Evolutionary conservation across 1,140 invertebrate genomes (phyloP).

Genomic region (Pissodes strobi): DNA sequence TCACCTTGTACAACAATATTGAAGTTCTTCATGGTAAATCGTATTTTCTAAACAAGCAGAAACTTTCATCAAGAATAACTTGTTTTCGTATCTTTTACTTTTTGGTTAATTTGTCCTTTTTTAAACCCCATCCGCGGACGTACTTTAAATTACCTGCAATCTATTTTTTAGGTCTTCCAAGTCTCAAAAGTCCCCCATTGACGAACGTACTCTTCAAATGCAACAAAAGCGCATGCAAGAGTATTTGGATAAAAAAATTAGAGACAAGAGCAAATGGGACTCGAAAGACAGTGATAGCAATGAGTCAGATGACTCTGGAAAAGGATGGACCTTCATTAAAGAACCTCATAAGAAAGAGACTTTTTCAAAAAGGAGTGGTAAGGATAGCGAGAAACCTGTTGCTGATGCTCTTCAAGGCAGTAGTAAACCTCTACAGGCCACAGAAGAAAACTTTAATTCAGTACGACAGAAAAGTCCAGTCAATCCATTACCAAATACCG

Average conservation of each 20-base stretch:
- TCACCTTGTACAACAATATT: too few relatives aligned
- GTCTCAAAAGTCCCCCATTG: slow-evolving; percentile 54
- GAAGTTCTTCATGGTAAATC: too few relatives aligned
- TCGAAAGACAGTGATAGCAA: slow-evolving; percentile 54
- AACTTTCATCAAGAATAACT: too few relatives aligned
- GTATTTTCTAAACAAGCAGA: too few relatives aligned
- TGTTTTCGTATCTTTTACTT: too few relatives aligned
- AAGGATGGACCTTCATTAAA: slow-evolving; percentile 61
- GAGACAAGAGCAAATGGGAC: slow-evolving; percentile 38
- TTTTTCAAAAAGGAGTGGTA: neutral
- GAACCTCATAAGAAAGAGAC: slow-evolving; percentile 7
- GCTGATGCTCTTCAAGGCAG: neutral
- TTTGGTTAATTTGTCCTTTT: too few relatives aligned
- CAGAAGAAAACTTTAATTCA: neutral
- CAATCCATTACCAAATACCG: slow-evolving; percentile 18
- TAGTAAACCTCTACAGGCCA: neutral
- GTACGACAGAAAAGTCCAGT: slow-evolving; percentile 4
- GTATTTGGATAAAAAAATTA: slow-evolving; percentile 55
- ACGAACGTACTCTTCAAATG: slow-evolving; percentile 54
- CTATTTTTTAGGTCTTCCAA: neutral
- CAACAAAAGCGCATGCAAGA: slow-evolving; percentile 59
- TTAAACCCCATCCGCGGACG: too few relatives aligned
- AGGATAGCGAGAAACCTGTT: neutral
- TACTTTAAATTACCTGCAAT: too few relatives aligned
- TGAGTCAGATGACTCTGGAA: slow-evolving; percentile 55